A percentile compares a stretch with the other conserved stretches of the same genome.
Evolutionary conservation across 2,797 vertebrate species (phyloP).

Genomic region (Tamandua tetradactyla): DNA sequence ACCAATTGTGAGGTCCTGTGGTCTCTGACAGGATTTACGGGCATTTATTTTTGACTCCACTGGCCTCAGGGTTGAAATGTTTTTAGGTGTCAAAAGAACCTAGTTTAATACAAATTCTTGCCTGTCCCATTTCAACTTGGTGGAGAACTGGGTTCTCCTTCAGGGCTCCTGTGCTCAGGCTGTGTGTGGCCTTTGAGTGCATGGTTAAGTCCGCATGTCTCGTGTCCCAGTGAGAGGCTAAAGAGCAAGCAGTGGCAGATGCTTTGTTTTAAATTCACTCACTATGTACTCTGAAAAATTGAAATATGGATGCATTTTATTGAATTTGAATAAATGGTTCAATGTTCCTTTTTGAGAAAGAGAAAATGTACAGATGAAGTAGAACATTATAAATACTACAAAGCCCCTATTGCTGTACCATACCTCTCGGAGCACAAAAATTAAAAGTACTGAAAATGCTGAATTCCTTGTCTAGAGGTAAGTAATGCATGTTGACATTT

Average conservation of each 20-base stretch:
- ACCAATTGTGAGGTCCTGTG: background rate
- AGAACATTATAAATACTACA: conserved; percentile 3
- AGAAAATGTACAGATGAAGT: background rate
- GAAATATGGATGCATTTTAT: conserved; percentile 7
- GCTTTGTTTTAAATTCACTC: background rate
- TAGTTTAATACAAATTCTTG: background rate
- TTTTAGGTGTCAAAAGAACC: background rate
- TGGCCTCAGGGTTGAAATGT: conserved; percentile 22
- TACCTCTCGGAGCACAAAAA: conserved; percentile 18
- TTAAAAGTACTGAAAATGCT: background rate
- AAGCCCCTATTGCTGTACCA: background rate
- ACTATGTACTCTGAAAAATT: background rate
- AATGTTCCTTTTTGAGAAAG: background rate
- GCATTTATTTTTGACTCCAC: background rate
- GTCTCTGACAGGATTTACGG: background rate
- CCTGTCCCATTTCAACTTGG: background rate
- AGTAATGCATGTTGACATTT: background rate
- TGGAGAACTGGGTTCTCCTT: background rate
- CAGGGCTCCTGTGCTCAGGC: background rate
- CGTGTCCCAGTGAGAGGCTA: background rate
- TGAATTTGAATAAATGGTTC: conserved; percentile 13
- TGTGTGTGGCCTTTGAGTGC: background rate
- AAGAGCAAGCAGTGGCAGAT: background rate
- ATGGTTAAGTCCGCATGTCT: background rate
- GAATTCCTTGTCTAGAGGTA: background rate